Conservation (phyloP, 2,113 vertebrate species). For the Cynoglossus semilaevis region DNA sequence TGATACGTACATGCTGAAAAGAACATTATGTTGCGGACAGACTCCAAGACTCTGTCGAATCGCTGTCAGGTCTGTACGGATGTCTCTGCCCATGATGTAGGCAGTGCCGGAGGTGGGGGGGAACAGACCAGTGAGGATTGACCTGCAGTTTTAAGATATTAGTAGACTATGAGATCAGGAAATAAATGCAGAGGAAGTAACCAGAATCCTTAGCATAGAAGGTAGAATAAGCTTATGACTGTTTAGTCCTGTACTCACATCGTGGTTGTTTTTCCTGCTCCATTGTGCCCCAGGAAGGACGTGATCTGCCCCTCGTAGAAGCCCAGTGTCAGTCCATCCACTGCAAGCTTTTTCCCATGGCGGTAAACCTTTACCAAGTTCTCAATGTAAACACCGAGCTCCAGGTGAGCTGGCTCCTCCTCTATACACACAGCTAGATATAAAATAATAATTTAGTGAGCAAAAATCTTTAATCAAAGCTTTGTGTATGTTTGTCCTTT, state of each 20-base stretch:
- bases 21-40: conserved; percentile 96
- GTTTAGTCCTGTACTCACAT: conserved; percentile 80
- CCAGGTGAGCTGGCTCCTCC: conserved; percentile 88
- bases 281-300: conserved; percentile 96
- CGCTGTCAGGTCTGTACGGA: conserved; percentile 84
- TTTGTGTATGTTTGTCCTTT: no score
- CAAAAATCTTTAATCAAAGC: no score
- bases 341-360: conserved; percentile 91
- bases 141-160: conserved; percentile 74
- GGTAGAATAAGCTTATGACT: no score
- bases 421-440: conserved; percentile 86
- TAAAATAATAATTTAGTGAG: not conserved
- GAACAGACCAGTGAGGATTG: conserved; percentile 93
- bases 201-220: no score
- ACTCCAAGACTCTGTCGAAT: conserved; percentile 93
- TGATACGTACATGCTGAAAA: conserved; percentile 91
- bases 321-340: conserved; percentile 91
- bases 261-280: conserved; percentile 97
- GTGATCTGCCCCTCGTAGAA: conserved; percentile 98
- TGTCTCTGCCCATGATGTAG: conserved; percentile 94
- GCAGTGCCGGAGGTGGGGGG: conserved; percentile 95
- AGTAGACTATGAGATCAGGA: no score
- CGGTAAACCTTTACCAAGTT: conserved; percentile 94
- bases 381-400: conserved; percentile 91
- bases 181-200: not conserved